Percentiles rank a stretch among this genome's conserved stretches.
phyloP scores from a whole-genome alignment of 2,113 vertebrate genomes.

The Aspidoscelis tigris region DNA sequence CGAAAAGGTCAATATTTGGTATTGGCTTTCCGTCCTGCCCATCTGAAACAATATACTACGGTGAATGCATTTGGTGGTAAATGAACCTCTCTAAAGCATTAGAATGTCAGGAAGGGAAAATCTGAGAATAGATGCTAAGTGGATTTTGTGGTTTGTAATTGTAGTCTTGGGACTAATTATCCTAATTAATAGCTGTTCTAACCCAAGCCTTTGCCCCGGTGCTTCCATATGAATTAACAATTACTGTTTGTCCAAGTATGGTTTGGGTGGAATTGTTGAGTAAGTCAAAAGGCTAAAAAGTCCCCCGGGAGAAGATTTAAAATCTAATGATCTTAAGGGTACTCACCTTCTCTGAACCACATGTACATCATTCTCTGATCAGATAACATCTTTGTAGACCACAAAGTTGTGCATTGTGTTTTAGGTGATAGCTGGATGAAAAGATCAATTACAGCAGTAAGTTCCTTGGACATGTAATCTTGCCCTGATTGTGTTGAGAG shows the following conservation, averaged over 20 bases:
- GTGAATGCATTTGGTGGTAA: conserved; percentile 85
- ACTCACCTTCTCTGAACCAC: conserved; percentile 82
- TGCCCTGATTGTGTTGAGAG: conserved; percentile 31
- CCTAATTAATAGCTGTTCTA: conserved; percentile 94
- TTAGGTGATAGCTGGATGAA: conserved; percentile 61
- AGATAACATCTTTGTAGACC: conserved; percentile 80
- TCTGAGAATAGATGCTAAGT: conserved; percentile 84
- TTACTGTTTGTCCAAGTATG: conserved; percentile 61
- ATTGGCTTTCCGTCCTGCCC: conserved; percentile 81
- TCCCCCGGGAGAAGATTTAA: conserved; percentile 78
- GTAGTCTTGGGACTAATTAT: conserved; percentile 91
- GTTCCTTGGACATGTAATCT: conserved; percentile 63
- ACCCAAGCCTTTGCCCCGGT: conserved; percentile 74
- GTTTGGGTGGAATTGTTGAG: conserved; percentile 77
- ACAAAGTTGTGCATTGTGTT: conserved; percentile 58
- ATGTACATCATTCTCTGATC: conserved; percentile 84
- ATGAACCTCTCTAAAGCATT: conserved; percentile 83
- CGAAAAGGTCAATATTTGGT: conserved; percentile 83
- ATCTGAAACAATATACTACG: conserved; percentile 85
- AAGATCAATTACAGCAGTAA: conserved; percentile 79
- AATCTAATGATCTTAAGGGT: conserved; percentile 77
- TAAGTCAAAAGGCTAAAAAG: conserved; percentile 85
- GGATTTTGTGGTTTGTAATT: conserved; percentile 91
- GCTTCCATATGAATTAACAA: conserved; percentile 72
- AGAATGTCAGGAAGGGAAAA: conserved; percentile 78